Base-by-base conservation (phyloP, 2,888 invertebrate species). In the Cyrtodaria siliqua region DNA sequence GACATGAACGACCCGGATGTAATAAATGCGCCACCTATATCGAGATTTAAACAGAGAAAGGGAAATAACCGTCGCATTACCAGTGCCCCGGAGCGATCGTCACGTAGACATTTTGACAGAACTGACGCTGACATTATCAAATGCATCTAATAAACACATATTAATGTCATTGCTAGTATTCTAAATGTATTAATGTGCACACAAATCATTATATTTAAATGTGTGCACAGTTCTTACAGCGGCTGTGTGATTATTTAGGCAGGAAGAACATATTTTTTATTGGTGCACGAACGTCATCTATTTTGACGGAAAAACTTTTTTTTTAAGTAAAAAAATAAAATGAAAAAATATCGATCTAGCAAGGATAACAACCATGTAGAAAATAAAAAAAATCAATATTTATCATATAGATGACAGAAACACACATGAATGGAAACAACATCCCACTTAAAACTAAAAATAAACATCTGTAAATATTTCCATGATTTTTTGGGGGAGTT, bases 361-460 rank as follows among this genome's bases (percentile, higher is more conserved):
- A 27, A 56, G 27, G 14, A 56, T 27, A 56, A 27, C 26, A 56
- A 56, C 16, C 56, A 56, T 27, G 33, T 56, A 24, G 14, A 56
- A 27, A 56, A 27, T 56, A n/a, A 38, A 38, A 38, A 12, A 12
- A 38, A 38, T 38, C 40, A 38, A 38, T 38, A 38, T 38, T 8
- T 38, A 56, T 27, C 26, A 56, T 27, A 56, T 38, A 38, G 40
- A 38, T 38, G 40, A 38, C 40, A 38, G 40, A 38, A 38, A 38
- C 8, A 38, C 8, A 56, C 56, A 56, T 56, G 26, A 24, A 56
- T 56, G 56, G 56, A 56, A 56, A 56, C 56, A 29, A 56, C 33
- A 56, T 20, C 56, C 56, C 20, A 24, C 56, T 56, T 56, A 56
- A 56, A n/a, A n/a, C 20, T 56, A 56, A 56, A 56, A 56, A 56